A percentile compares a stretch with the other conserved stretches of the same genome.
These are phyloP conservation scores for Papilio xuthus DNA, from an alignment of 1,140 invertebrate species.

Conservation along the genomic window DNA sequence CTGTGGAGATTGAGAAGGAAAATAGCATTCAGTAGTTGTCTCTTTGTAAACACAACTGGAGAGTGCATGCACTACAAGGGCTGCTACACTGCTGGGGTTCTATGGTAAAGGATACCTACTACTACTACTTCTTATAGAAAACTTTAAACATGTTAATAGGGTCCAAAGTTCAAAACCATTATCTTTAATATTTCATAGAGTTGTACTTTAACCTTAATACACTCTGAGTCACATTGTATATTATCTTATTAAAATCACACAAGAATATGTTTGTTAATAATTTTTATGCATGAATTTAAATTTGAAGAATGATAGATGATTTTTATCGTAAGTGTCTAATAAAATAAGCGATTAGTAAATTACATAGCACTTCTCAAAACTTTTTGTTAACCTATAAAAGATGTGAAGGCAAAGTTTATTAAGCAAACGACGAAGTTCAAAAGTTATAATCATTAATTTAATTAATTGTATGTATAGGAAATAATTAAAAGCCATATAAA, in stretches of 20 bases:
- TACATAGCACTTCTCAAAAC: not conserved
- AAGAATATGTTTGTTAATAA: too few species aligned
- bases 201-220: not conserved
- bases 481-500: not conserved
- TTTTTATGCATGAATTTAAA: not conserved
- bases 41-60: too few species aligned
- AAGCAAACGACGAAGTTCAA: not conserved
- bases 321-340: not conserved
- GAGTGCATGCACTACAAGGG: too few species aligned
- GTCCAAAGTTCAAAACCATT: not conserved
- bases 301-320: not conserved
- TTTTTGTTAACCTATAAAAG: slow-evolving; percentile 16
- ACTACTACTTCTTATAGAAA: too few species aligned
- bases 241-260: too few species aligned
- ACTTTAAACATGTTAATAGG: too few species aligned
- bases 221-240: too few species aligned
- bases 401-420: not conserved
- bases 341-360: not conserved
- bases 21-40: too few species aligned
- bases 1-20: too few species aligned
- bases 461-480: not conserved
- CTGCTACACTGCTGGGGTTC: too few species aligned
- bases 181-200: not conserved
- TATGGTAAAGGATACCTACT: too few species aligned
- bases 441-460: not conserved